phyloP scores from a whole-genome alignment of 1,140 invertebrate genomes.

The Archegozetes longisetosus region DNA sequence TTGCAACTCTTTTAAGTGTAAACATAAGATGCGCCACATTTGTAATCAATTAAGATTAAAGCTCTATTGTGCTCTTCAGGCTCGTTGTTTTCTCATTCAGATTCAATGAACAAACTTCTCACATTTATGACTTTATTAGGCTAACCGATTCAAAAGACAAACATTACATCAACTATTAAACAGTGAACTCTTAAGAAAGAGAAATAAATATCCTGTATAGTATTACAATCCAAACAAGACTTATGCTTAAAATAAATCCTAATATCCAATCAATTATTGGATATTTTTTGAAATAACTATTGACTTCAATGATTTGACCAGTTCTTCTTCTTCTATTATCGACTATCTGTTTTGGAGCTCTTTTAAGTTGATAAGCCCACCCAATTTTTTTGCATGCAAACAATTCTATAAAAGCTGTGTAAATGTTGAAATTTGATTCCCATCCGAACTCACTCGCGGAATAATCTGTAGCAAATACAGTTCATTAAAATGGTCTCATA shows the following conservation, averaged over 20 bases:
- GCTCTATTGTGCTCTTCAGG: no score
- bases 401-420: slow-evolving; percentile 36
- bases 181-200: not conserved
- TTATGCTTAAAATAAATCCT: not conserved
- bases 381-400: slow-evolving; percentile 33
- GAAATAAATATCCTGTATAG: not conserved
- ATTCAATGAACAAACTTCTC: no score
- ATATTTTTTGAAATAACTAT: not conserved
- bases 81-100: no score
- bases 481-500: no score
- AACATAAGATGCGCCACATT: no score
- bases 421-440: slow-evolving; percentile 32
- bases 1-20: no score
- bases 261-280: not conserved
- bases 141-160: no score
- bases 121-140: no score
- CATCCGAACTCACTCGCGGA: slow-evolving; percentile 33
- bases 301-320: not conserved
- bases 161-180: slow-evolving; percentile 35
- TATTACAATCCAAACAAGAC: not conserved
- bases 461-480: slow-evolving; percentile 37
- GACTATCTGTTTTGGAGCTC: not conserved
- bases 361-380: slow-evolving; percentile 33
- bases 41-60: no score
- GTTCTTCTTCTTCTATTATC: not conserved